Evolutionary conservation across 2,113 vertebrate species (phyloP), one percentile per base, ranked within the genome.

Genomic region (Antennarius striatus): DNA sequence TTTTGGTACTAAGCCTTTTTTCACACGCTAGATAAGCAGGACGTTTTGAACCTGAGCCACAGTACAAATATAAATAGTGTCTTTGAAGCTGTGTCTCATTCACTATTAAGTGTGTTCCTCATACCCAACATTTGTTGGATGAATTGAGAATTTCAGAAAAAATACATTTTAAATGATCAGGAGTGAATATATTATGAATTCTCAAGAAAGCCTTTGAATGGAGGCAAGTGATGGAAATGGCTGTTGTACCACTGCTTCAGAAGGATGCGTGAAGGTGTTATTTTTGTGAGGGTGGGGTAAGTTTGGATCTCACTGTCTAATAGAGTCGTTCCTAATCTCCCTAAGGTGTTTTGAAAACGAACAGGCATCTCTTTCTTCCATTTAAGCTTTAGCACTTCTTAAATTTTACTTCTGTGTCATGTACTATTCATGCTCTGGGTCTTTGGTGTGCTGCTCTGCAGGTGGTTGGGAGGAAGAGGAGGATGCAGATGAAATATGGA

Each of bases 401-500:
- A 59, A 60, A 66, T 79, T 72, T 59, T 63, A 80, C 76, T 74
- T 80, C 63, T 46, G 54, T 57, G 63, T 63, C 80, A 83, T 86
- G 57, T 71, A 81, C 73, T 86, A 82, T 84, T 90, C 79, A 89
- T 84, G 86, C 56, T 67, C 29, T 63, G 80, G 56, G 63, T 65
- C 68, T 60, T 63, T 56, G 77, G 69, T 81, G 71, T 77, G 62
- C 64, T 69, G 61, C 80, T 75, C 80, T 63, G 84, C 81, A 87
- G 84, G 88, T 86, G 82, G 82, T 66, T 63, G 71, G 73, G 71
- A 77, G 71, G 74, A 83, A 77, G 76, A 77, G 68, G 77, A 79
- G 83, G 83, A 81, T 77, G 75, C 71, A 86, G 84, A 90, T 90
- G 79, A 90, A 90, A 89, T 89, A 90, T 88, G 81, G 84, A 90